Evolutionary conservation across 1,140 invertebrate species (phyloP).

Genomic region (Anastrepha ludens): DNA sequence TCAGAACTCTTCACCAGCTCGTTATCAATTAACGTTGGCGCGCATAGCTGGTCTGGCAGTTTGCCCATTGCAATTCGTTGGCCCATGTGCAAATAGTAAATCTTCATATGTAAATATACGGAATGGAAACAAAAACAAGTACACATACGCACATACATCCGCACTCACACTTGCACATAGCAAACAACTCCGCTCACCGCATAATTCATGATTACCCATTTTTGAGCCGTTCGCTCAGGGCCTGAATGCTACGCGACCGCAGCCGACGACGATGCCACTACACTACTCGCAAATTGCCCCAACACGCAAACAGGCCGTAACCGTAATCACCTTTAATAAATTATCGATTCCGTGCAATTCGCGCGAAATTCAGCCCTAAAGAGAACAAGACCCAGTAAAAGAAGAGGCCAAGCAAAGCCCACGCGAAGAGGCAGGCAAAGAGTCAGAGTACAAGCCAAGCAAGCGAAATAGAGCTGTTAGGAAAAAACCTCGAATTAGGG

Average conservation of each 20-base stretch:
- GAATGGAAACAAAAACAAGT: neutral
- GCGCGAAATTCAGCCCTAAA: constrained; percentile 26
- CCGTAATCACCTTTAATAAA: constrained; percentile 51
- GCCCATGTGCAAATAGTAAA: constrained; percentile 17
- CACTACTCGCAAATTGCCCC: constrained; percentile 21
- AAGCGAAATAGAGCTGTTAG: constrained; percentile 47
- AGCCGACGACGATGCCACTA: neutral
- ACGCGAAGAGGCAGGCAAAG: neutral
- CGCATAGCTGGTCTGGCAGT: constrained; percentile 11
- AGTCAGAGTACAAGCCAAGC: neutral
- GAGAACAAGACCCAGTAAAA: neutral
- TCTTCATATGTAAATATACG: constrained; percentile 30
- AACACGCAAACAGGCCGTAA: constrained; percentile 46
- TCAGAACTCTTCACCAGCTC: constrained; percentile 20
- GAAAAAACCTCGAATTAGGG: constrained; percentile 1
- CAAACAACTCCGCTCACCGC: neutral
- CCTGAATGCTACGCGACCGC: neutral
- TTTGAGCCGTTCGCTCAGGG: constrained; percentile 32
- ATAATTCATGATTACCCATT: constrained; percentile 47
- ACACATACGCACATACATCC: neutral
- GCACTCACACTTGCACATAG: neutral
- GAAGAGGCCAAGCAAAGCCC: neutral
- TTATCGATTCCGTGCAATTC: constrained; percentile 51
- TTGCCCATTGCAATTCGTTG: constrained; percentile 15
- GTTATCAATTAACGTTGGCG: constrained; percentile 26